A percentile compares a stretch with the other conserved stretches of the same genome.
Evolutionary conservation across 2,797 vertebrate genomes (phyloP).

Genomic region (Champsocephalus gunnari): DNA sequence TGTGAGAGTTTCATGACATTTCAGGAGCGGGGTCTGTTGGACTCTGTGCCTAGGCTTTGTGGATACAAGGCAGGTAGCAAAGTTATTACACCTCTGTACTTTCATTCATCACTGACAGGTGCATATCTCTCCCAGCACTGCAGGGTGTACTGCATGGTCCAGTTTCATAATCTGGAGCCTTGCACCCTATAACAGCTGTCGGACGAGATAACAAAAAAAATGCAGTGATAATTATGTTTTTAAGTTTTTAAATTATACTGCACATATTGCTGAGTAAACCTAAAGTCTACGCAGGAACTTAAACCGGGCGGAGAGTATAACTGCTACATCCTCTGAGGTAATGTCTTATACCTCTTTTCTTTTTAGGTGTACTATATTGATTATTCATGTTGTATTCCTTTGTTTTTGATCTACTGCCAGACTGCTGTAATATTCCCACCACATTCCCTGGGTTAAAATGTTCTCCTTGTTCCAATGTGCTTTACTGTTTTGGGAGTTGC

Average conservation of each 20-base stretch:
- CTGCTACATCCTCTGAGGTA: slow-evolving; percentile 16
- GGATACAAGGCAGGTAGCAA: slow-evolving; percentile 2
- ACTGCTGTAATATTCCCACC: slow-evolving; percentile 10
- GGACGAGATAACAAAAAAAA: slow-evolving; percentile 26
- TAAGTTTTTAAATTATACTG: slow-evolving; percentile 35
- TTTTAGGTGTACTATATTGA: slow-evolving; percentile 25
- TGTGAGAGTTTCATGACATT: slow-evolving; percentile 7
- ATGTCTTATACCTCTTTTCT: slow-evolving; percentile 6
- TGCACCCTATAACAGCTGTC: slow-evolving; percentile 23
- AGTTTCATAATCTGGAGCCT: slow-evolving; percentile 25
- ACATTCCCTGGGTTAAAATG: slow-evolving; percentile 20
- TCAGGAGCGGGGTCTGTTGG: not conserved
- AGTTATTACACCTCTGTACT: slow-evolving; percentile 15
- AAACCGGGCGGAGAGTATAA: not conserved
- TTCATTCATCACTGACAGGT: slow-evolving; percentile 14
- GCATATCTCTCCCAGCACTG: slow-evolving; percentile 3
- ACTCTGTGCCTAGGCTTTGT: slow-evolving; percentile 4
- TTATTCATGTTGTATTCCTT: slow-evolving; percentile 31
- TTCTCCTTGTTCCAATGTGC: slow-evolving; percentile 13
- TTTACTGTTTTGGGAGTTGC: slow-evolving; percentile 29
- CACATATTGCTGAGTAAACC: slow-evolving; percentile 7
- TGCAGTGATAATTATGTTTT: slow-evolving; percentile 35
- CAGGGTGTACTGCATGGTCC: not conserved
- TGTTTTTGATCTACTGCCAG: slow-evolving; percentile 25
- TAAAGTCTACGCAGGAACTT: not conserved